phyloP scores from a whole-genome alignment of 2,113 vertebrate genomes.

The Cinclus cinclus region DNA sequence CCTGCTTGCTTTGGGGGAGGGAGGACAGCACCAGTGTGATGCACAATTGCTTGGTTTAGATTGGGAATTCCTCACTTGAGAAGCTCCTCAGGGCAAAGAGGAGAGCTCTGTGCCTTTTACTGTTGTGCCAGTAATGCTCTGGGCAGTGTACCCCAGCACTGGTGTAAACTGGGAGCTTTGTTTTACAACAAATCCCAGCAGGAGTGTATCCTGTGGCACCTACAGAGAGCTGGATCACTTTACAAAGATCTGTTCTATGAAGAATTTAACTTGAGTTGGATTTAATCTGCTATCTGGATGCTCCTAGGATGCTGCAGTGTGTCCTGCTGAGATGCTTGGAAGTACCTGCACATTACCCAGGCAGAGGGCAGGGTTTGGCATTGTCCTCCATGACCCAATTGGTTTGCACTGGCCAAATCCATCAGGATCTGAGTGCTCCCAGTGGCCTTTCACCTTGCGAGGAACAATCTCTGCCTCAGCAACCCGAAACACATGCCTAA shows the following conservation, averaged over 20 bases:
- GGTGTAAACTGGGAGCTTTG: background rate
- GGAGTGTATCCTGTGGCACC: background rate
- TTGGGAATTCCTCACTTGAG: background rate
- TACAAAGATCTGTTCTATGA: background rate
- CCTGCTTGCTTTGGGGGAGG: background rate
- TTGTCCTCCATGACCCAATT: background rate
- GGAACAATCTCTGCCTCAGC: background rate
- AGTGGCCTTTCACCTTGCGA: background rate
- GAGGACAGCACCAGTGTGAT: background rate
- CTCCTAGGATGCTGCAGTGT: background rate
- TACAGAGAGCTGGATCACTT: background rate
- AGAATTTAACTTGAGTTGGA: background rate
- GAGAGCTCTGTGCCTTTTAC: background rate
- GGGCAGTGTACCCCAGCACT: background rate
- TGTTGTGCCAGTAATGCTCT: background rate
- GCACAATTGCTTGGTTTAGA: conserved; percentile 15
- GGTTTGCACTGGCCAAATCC: background rate
- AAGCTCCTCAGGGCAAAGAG: background rate
- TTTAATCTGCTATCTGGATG: background rate
- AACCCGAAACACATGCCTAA: background rate
- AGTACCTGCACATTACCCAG: background rate
- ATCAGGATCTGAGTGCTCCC: accelerated
- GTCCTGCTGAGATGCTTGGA: background rate
- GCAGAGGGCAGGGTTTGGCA: background rate
- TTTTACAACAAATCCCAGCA: background rate